Evolutionary conservation across 2,113 vertebrate genomes (phyloP).

Genomic region (Dryoscopus gambensis): DNA sequence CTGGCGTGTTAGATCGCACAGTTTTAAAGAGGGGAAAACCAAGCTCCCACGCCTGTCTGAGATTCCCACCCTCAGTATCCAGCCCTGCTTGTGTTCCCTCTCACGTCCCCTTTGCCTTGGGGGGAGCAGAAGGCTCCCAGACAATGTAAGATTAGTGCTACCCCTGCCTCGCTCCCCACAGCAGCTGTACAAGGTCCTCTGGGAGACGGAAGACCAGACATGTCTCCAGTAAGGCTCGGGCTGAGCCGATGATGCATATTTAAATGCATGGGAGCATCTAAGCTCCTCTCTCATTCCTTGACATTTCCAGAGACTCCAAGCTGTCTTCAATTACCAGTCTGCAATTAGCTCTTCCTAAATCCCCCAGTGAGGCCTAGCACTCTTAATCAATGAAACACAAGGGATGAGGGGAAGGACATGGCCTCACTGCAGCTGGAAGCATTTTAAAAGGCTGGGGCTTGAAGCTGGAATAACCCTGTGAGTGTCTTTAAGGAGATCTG

Average conservation of each 20-base stretch:
- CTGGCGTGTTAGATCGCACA: neutral
- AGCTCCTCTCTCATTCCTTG: slow-evolving; percentile 44
- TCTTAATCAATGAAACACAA: slow-evolving; percentile 59
- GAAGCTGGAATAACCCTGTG: neutral
- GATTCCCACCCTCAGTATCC: neutral
- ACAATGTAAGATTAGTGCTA: neutral
- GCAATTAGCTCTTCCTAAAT: slow-evolving; percentile 62
- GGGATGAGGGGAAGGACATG: slow-evolving; percentile 20
- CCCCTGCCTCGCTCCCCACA: rapidly evolving
- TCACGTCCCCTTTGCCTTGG: neutral
- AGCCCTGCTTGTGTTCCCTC: no score
- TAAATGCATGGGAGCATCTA: slow-evolving; percentile 30
- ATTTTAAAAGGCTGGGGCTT: neutral
- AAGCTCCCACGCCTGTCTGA: neutral
- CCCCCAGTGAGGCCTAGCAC: slow-evolving; percentile 29
- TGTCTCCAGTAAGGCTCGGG: neutral
- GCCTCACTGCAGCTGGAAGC: neutral
- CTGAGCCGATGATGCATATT: neutral
- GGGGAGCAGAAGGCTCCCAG: neutral
- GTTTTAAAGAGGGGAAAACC: neutral
- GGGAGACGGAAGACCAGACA: neutral
- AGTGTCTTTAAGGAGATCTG: neutral
- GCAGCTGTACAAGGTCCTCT: neutral
- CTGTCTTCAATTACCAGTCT: slow-evolving; percentile 56
- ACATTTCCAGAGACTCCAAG: slow-evolving; percentile 57